A percentile compares a stretch with the other conserved stretches of the same genome.
Evolutionary conservation across 2,113 vertebrate species (phyloP).

Genomic region (Leptodactylus fuscus): DNA sequence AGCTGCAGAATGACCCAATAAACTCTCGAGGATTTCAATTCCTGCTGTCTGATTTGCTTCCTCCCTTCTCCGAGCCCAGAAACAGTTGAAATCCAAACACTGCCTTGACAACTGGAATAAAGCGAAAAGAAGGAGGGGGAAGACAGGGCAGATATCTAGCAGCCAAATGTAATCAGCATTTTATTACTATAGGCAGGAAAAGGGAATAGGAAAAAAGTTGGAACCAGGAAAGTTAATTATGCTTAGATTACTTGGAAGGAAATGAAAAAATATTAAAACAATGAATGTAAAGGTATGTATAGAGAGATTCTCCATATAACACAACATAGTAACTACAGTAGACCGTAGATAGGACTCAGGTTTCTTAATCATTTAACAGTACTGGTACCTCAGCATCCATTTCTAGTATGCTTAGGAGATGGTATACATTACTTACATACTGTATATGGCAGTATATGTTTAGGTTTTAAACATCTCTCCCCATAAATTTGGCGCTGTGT

Average conservation of each 20-base stretch:
- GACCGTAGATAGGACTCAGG: neutral
- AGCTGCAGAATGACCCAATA: constrained; percentile 70
- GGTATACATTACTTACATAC: neutral
- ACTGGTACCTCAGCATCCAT: neutral
- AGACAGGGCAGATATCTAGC: constrained; percentile 71
- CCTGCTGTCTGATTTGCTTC: constrained; percentile 72
- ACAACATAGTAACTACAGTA: neutral
- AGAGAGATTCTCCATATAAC: neutral
- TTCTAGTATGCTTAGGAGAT: neutral
- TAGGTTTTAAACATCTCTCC: too few species aligned
- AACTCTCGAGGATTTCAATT: constrained; percentile 71
- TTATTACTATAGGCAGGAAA: constrained; percentile 82
- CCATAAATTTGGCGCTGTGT: too few species aligned
- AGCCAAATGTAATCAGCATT: constrained; percentile 79
- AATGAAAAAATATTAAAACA: constrained; percentile 83
- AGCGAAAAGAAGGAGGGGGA: constrained; percentile 61
- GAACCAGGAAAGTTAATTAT: constrained; percentile 81
- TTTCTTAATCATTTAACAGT: neutral
- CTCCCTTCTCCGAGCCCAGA: constrained; percentile 59
- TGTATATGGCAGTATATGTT: too few species aligned
- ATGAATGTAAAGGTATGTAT: constrained; percentile 66
- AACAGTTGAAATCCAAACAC: constrained; percentile 69
- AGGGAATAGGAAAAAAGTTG: constrained; percentile 68
- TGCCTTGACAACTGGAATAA: constrained; percentile 67
- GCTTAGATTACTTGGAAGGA: constrained; percentile 81